phyloP scores from a whole-genome alignment of 2,113 vertebrate species.

The Entomyzon cyanotis region DNA sequence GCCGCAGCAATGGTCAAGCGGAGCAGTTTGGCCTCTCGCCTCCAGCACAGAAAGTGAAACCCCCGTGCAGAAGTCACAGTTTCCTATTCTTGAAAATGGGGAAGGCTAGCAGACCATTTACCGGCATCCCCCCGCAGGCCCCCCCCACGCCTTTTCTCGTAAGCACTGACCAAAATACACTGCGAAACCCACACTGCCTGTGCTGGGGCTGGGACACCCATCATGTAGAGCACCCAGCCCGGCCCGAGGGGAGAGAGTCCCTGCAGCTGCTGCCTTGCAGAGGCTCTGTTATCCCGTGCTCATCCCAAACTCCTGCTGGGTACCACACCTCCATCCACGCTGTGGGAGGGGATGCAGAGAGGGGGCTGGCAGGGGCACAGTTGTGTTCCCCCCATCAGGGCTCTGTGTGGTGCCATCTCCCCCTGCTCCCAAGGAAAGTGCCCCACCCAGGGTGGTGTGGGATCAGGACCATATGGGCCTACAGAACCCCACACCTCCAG shows the following conservation, averaged over 20 bases:
- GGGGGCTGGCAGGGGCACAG: rapidly evolving
- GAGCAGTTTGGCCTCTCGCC: background rate
- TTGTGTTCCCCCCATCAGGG: background rate
- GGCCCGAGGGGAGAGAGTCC: rapidly evolving
- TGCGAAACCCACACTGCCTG: background rate
- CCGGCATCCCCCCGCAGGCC: constrained; percentile 8
- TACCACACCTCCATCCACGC: rapidly evolving
- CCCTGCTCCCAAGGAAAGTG: background rate
- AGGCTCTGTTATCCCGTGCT: rapidly evolving
- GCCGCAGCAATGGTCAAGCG: background rate
- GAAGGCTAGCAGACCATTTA: constrained; percentile 50
- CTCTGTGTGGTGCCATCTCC: background rate
- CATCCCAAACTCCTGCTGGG: rapidly evolving
- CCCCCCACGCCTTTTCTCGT: constrained; percentile 33
- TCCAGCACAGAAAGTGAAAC: constrained; percentile 39
- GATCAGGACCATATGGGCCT: rapidly evolving
- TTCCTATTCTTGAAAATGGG: constrained; percentile 68
- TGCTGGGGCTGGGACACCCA: background rate
- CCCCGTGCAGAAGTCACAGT: constrained; percentile 20
- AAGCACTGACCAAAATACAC: constrained; percentile 47
- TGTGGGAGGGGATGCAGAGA: rapidly evolving
- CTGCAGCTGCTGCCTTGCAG: background rate
- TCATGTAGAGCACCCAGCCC: background rate
- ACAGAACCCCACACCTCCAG: rapidly evolving
- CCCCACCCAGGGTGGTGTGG: background rate